Evolutionary conservation across 2,888 invertebrate species (phyloP), one percentile per base, ranked within the genome.

Genomic region (Oscheius sp.): DNA sequence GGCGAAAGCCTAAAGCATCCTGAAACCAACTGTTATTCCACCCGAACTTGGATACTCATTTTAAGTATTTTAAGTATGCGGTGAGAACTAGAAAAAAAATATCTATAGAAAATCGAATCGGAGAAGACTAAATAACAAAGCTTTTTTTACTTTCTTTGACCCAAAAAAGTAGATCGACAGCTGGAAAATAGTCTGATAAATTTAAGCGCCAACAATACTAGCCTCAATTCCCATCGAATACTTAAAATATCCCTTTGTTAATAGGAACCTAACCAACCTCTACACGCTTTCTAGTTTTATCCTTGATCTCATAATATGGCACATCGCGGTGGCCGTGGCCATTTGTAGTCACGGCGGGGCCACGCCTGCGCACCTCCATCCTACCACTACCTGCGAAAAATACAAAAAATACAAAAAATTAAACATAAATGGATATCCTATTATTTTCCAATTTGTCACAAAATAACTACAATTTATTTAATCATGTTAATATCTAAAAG

Each of bases 1-100:
- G 82, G 6, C 80, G 73, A 63, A 80, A 85, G 2, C 83, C 83
- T 32, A 85, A 75, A 9, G 70, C 62, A 8, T 74, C 73, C 77
- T 79, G 56, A 20, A 72, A 66, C 51, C 14, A n/a, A 9, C 2
- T 20, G 22, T 20, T 51, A n/a, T 30, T 50, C 22, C 17, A 56
- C 20, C 45, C 20, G 6, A 12, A 45, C 26, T 24, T 32, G 17
- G 14, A 30, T 54, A 26, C 17, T 32, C 1, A 20, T 2, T 28
- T 6, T 28, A n/a, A 9, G n/a, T n/a, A n/a, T 36, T 36, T 36
- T 36, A 36, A 36, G 14, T 36, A 36, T 9, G 14, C 8, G 8
- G 8, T 9, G 8, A 9, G 8, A 36, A 36, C 14, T 36, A 36
- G 36, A 36, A 36, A 36, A 14, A 36, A 14, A 14, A 8, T 14